Evolutionary conservation across 2,797 vertebrate species (phyloP).

Genomic region (Euthynnus affinis): DNA sequence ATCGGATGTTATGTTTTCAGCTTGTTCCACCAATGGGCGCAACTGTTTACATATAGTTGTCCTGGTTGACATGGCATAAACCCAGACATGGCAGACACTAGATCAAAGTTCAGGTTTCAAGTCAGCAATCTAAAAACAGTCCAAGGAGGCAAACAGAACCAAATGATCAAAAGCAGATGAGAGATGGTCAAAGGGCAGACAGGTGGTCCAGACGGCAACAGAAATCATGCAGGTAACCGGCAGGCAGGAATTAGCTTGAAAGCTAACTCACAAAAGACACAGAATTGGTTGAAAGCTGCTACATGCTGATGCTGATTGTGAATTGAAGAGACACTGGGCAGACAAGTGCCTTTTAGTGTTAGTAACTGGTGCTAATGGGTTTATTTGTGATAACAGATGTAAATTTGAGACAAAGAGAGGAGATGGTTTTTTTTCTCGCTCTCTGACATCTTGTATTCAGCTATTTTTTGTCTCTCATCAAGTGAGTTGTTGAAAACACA

Average conservation of each 20-base stretch:
- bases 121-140: not conserved
- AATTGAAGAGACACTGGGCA: conserved; percentile 32
- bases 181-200: conserved; percentile 23
- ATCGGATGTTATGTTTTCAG: not conserved
- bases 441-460: conserved; percentile 3
- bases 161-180: conserved; percentile 9
- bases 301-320: conserved; percentile 14
- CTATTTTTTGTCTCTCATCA: not conserved
- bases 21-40: not conserved
- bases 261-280: conserved; percentile 15
- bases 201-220: conserved; percentile 32
- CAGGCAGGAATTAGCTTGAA: conserved; percentile 11
- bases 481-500: not conserved
- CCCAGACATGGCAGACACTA: too few species aligned
- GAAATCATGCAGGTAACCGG: conserved; percentile 24
- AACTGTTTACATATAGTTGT: not conserved
- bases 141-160: not conserved
- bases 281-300: conserved; percentile 32
- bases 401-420: not conserved
- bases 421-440: not conserved
- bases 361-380: conserved; percentile 23
- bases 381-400: conserved; percentile 16
- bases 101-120: too few species aligned
- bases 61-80: too few species aligned
- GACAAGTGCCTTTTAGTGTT: conserved; percentile 26